Conservation (phyloP, 2,113 vertebrate genomes). For the Aspiorhynchus laticeps region DNA sequence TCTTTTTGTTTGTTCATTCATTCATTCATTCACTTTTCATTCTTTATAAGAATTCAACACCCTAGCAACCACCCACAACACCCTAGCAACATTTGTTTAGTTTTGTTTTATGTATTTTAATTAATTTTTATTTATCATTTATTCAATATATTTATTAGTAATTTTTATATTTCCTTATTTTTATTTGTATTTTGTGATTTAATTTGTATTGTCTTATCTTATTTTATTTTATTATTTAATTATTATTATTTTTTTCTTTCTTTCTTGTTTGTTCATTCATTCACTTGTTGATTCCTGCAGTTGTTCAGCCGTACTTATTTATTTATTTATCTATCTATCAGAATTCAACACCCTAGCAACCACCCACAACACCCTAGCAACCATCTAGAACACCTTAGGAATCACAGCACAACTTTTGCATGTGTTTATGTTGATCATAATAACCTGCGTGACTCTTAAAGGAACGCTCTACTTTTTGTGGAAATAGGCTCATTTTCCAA, state of each 20-base stretch:
- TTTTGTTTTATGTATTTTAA: neutral
- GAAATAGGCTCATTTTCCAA: too few relatives aligned
- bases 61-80: neutral
- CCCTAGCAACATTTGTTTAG: neutral
- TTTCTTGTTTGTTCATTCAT: neutral
- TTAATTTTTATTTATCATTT: too few relatives aligned
- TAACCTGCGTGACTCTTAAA: neutral
- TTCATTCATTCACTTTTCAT: neutral
- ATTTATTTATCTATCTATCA: neutral
- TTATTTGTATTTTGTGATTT: too few relatives aligned
- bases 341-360: neutral
- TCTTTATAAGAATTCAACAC: neutral
- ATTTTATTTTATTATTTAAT: too few relatives aligned
- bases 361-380: neutral
- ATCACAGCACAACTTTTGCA: neutral
- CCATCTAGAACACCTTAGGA: neutral
- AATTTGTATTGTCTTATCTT: too few relatives aligned
- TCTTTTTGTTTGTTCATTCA: neutral
- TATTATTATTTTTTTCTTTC: neutral
- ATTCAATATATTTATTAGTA: too few relatives aligned
- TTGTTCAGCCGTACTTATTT: neutral
- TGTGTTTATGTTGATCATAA: neutral
- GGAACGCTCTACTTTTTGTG: too few relatives aligned
- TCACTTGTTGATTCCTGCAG: neutral
- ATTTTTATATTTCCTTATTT: too few relatives aligned